Conservation (phyloP, 2,888 invertebrate species). For the Nymphalis urticae region DNA sequence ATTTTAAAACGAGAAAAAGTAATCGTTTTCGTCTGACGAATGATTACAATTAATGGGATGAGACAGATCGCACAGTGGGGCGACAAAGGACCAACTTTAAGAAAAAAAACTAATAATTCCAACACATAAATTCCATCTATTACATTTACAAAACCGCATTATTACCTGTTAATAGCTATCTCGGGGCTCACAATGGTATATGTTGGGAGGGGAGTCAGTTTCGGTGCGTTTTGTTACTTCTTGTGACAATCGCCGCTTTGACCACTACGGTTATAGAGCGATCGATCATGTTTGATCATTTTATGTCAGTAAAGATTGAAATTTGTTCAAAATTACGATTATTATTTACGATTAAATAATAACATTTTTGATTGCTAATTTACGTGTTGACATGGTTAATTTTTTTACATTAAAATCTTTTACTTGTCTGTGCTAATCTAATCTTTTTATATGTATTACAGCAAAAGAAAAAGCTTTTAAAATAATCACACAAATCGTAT, state of each 20-base stretch:
- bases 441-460: too few species aligned
- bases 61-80: slow-evolving; percentile 29
- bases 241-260: slow-evolving; percentile 27
- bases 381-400: background rate
- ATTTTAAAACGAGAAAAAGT: slow-evolving; percentile 31
- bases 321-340: too few species aligned
- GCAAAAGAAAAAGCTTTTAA: background rate
- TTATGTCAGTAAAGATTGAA: background rate
- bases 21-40: slow-evolving; percentile 29
- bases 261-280: slow-evolving; percentile 21
- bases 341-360: too few species aligned
- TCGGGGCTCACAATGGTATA: slow-evolving; percentile 49
- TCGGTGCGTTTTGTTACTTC: slow-evolving; percentile 32
- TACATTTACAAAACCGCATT: slow-evolving; percentile 51
- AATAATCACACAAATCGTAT: background rate
- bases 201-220: slow-evolving; percentile 38
- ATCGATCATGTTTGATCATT: slow-evolving; percentile 21
- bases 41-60: slow-evolving; percentile 23
- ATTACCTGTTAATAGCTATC: slow-evolving; percentile 63
- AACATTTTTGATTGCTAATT: background rate
- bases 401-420: background rate
- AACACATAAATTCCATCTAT: slow-evolving; percentile 38
- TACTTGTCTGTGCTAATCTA: background rate
- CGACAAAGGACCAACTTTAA: slow-evolving; percentile 17
- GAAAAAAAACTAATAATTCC: slow-evolving; percentile 31